Base-by-base conservation (phyloP, 2,888 invertebrate species). In the Tiliacea aurago region DNA sequence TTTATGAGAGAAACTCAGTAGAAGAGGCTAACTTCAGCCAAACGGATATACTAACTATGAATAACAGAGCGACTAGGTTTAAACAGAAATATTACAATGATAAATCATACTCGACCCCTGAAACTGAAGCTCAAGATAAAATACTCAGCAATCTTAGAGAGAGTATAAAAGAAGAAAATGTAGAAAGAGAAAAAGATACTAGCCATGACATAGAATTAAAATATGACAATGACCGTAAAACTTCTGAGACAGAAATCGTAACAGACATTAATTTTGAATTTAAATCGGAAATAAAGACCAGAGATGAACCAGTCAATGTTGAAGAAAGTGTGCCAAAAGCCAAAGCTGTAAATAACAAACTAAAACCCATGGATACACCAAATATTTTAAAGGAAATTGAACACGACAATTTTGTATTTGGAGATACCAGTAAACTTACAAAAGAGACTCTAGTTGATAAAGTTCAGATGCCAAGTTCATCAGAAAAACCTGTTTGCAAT, bases 11-110 rank as follows among this genome's bases (percentile, higher is more conserved):
- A 86, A 96, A 95, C 84, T 82, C 85, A 41, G 89, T 96, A 67
- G 91, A 95, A 28, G 84, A 86, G 74, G 80, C 86, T 0, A 76
- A 91, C 49, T 96, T 96, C 70, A 93, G 85, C 77, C 91, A 94
- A 89, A 90, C 87, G 56, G 96, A 96, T 70, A 86, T 94, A 33
- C 79, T 91, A 6, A 93, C 84, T 72, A 96, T 96, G 96, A 91
- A 94, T 58, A 93, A 93, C 61, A 93, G 94, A 83, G 91, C 95
- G 6, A 91, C 88, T 5, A 95, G 92, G 81, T 95, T 90, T 80
- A 95, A 94, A 90, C 91, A 93, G 80, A 95, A 95, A 84, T 96
- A 95, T 88, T 94, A 88, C 47, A 94, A 94, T 86, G 93, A 94
- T 80, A 94, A 93, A 78, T 89, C 90, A 51, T 93, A 89, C 80